A percentile compares a stretch with the other conserved stretches of the same genome.
Conservation (phyloP, 2,888 invertebrate species). For the Halocaridina rubra region DNA sequence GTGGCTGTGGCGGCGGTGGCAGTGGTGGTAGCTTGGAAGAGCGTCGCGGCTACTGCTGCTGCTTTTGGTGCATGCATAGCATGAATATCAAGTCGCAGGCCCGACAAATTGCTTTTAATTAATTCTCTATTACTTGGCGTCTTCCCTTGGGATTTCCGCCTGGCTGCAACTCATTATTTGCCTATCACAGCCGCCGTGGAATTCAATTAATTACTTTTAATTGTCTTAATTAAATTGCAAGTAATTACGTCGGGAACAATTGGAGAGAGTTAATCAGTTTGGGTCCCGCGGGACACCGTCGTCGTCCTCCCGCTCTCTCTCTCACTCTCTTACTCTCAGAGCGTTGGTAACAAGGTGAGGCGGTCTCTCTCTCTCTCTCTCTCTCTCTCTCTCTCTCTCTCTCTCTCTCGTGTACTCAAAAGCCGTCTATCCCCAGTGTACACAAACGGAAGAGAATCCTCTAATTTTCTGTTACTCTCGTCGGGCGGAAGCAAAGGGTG, state of each 20-base stretch:
- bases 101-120: conserved; percentile 63
- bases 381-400: background rate
- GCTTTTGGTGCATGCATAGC: conserved; percentile 32
- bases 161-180: conserved; percentile 62
- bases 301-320: background rate
- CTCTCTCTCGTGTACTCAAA: too few relatives aligned
- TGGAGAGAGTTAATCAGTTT: conserved; percentile 63
- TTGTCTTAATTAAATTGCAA: conserved; percentile 64
- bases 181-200: conserved; percentile 62
- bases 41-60: background rate
- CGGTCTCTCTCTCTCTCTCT: background rate
- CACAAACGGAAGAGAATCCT: too few relatives aligned
- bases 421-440: too few relatives aligned
- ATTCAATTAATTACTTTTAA: conserved; percentile 64
- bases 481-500: too few relatives aligned
- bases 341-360: conserved; percentile 52
- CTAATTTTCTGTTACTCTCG: too few relatives aligned
- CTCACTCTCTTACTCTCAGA: background rate
- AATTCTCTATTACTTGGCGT: conserved; percentile 60
- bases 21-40: too few relatives aligned
- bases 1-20: too few relatives aligned
- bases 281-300: conserved; percentile 35
- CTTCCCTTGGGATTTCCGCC: conserved; percentile 49
- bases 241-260: conserved; percentile 62
- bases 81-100: conserved; percentile 47